These are phyloP conservation scores for Zaprionus nigranus DNA, from an alignment of 1,140 invertebrate genomes.

Conservation along the genomic window DNA sequence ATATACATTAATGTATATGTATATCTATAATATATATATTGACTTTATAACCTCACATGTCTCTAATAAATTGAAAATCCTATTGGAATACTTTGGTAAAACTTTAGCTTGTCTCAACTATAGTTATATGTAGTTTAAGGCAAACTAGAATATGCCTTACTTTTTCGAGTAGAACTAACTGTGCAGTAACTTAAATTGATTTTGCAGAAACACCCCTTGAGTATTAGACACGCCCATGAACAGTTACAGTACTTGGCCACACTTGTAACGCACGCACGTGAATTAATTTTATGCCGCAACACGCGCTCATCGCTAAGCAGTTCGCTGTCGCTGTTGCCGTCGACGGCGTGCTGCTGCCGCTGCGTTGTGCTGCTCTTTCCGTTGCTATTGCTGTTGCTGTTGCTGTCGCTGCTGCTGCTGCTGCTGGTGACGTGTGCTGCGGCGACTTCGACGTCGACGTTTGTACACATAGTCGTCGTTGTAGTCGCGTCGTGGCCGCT, in stretches of 20 bases:
- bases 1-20: no score
- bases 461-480: conserved; percentile 27
- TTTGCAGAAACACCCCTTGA: no score
- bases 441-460: conserved; percentile 35
- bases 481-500: conserved; percentile 54
- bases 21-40: no score
- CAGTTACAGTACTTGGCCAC: neutral
- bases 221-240: neutral
- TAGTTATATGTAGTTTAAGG: no score
- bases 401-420: conserved; percentile 15
- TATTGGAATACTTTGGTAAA: no score
- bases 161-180: no score
- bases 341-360: neutral
- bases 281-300: conserved; percentile 18
- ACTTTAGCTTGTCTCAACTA: no score
- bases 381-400: conserved; percentile 15
- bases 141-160: no score
- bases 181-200: no score
- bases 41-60: no score
- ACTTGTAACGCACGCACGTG: neutral
- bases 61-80: no score
- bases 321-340: neutral
- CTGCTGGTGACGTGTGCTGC: conserved; percentile 63
- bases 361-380: conserved; percentile 12
- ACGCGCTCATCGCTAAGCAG: conserved; percentile 34